A percentile compares a stretch with the other conserved stretches of the same genome.
phyloP scores from a whole-genome alignment of 1,140 invertebrate species.

The Heliothis subflexa region DNA sequence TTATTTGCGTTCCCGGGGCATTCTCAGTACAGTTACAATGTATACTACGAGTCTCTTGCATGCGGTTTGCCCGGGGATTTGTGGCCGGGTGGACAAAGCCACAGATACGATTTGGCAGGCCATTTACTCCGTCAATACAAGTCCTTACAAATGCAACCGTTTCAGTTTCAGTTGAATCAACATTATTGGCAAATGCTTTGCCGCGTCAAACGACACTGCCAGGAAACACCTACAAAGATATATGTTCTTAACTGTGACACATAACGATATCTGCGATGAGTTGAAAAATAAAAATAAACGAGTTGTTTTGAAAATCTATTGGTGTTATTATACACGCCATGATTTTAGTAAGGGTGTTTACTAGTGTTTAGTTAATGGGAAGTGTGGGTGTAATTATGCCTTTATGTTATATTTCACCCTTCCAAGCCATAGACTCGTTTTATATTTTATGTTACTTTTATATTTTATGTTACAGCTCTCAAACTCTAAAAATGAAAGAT shows the following conservation, averaged over 20 bases:
- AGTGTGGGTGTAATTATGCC: too few species aligned
- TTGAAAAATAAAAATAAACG: constrained; percentile 9
- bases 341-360: too few species aligned
- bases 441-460: too few species aligned
- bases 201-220: neutral
- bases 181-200: constrained; percentile 1
- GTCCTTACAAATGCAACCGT: constrained; percentile 7
- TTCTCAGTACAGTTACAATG: constrained; percentile 7
- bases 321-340: neutral
- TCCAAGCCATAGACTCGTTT: neutral
- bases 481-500: neutral
- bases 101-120: constrained; percentile 13
- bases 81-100: constrained; percentile 1
- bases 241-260: constrained; percentile 5
- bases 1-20: constrained; percentile 17
- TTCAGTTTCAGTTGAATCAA: constrained; percentile 3
- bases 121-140: constrained; percentile 29
- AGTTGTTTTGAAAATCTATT: neutral
- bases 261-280: neutral
- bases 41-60: neutral
- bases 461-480: too few species aligned
- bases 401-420: neutral
- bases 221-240: neutral
- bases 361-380: too few species aligned
- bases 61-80: constrained; percentile 7